Conservation (phyloP, 2,113 vertebrate genomes). For the Oxyruncus cristatus region DNA sequence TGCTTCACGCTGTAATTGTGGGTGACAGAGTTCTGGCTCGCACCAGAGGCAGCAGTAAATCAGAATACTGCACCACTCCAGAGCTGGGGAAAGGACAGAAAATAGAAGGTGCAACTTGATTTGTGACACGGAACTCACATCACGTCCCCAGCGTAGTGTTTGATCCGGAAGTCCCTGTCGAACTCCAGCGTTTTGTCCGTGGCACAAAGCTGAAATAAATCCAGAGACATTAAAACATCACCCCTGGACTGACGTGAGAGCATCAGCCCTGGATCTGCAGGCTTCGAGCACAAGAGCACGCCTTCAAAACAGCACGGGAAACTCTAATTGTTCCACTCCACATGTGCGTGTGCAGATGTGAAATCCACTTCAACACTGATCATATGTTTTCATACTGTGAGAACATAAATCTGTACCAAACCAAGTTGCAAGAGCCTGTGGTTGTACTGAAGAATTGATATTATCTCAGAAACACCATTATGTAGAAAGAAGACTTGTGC, state of each 20-base stretch:
- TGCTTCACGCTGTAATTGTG: background rate
- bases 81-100: background rate
- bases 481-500: background rate
- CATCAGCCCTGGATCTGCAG: background rate
- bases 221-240: background rate
- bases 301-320: background rate
- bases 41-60: background rate
- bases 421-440: background rate
- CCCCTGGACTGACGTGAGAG: background rate
- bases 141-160: conserved; percentile 93
- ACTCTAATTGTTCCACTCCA: background rate
- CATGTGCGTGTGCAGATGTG: background rate
- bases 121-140: conserved; percentile 82
- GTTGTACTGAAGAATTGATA: background rate
- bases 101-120: background rate
- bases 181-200: conserved; percentile 93
- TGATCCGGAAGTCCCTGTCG: conserved; percentile 92
- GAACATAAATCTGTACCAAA: background rate
- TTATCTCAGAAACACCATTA: background rate
- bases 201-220: conserved; percentile 81
- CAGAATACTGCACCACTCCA: background rate
- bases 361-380: background rate
- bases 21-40: background rate
- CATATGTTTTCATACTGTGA: background rate
- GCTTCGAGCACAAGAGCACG: background rate